Evolutionary conservation across 1,140 invertebrate species (phyloP).

Genomic region (Zaprionus africanus): DNA sequence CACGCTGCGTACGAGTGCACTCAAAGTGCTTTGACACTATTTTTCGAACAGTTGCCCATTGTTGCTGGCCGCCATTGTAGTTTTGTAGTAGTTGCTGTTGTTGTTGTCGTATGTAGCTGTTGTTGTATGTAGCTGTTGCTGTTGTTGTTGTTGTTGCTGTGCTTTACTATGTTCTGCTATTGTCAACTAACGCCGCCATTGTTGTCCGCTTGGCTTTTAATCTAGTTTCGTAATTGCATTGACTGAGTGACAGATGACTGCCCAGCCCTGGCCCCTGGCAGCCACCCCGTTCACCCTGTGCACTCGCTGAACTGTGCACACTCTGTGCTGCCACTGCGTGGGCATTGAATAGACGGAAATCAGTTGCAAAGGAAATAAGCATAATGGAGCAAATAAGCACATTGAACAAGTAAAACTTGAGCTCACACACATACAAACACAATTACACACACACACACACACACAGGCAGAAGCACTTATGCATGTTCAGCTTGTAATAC

Average conservation of each 20-base stretch:
- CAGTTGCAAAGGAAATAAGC: conserved; percentile 56
- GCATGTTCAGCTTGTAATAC: conserved; percentile 18
- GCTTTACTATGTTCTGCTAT: conserved; percentile 13
- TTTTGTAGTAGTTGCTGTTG: conserved; percentile 1
- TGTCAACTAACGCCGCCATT: conserved; percentile 48
- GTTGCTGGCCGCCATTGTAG: conserved; percentile 26
- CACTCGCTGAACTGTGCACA: background rate
- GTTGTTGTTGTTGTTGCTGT: conserved; percentile 36
- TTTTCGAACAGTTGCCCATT: conserved; percentile 47
- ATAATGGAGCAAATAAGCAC: conserved; percentile 47
- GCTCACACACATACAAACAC: background rate
- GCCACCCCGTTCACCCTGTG: background rate
- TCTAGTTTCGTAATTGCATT: conserved; percentile 81
- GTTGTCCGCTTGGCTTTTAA: conserved; percentile 75
- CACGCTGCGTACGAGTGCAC: conserved; percentile 51
- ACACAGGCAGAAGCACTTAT: conserved; percentile 1
- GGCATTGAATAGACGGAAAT: conserved; percentile 45
- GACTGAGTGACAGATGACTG: conserved; percentile 72
- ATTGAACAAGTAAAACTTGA: conserved; percentile 36
- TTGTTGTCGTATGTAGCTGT: background rate
- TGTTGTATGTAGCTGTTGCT: conserved; percentile 31
- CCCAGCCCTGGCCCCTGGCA: conserved; percentile 3
- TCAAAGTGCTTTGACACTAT: conserved; percentile 79
- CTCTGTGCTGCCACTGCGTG: conserved; percentile 5
- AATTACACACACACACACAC: background rate